A percentile compares a stretch with the other conserved stretches of the same genome.
Conservation (phyloP, 2,113 vertebrate genomes). For the Amblyornis subalaris region DNA sequence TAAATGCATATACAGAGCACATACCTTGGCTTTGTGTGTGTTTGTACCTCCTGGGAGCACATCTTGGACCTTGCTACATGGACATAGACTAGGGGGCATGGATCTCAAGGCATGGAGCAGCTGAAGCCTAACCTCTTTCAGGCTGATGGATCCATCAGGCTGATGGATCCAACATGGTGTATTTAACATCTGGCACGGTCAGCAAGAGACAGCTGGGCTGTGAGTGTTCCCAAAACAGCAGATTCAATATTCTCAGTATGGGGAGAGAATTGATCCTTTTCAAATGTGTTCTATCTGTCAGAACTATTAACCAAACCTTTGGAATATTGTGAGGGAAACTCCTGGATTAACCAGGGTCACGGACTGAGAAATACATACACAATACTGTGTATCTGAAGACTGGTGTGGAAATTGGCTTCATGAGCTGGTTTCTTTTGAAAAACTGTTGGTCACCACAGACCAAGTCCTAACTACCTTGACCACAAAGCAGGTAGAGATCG, state of each 20-base stretch:
- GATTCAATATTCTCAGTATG: background rate
- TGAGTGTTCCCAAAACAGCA: background rate
- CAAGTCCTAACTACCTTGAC: background rate
- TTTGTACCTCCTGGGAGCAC: background rate
- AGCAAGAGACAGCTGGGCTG: background rate
- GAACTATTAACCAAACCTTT: background rate
- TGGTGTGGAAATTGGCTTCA: background rate
- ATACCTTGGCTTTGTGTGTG: background rate
- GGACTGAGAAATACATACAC: background rate
- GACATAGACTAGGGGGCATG: no score
- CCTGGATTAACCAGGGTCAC: background rate
- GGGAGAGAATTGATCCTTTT: background rate
- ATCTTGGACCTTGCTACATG: background rate
- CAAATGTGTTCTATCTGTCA: background rate
- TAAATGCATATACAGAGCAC: rapidly evolving
- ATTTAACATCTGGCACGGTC: background rate
- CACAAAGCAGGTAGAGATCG: background rate
- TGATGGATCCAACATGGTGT: background rate
- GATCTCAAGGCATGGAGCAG: background rate
- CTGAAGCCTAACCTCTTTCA: background rate
- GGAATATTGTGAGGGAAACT: background rate
- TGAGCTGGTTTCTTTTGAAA: background rate
- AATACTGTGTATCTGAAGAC: background rate
- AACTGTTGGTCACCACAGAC: background rate
- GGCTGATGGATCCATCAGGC: background rate